Evolutionary conservation across 2,113 vertebrate genomes (phyloP).

Genomic region (Triplophysa rosa): DNA sequence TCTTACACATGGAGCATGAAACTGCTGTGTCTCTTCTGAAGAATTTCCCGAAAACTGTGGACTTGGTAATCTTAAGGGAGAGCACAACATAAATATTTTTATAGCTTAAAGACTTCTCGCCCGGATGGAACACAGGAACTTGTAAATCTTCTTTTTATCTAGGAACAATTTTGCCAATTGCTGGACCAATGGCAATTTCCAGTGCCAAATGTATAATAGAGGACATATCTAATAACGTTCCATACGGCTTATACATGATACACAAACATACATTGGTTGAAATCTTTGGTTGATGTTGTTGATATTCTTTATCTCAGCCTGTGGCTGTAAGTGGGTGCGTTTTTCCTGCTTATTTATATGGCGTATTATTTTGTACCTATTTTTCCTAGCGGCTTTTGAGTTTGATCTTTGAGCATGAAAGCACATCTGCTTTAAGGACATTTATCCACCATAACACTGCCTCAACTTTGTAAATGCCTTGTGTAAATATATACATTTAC

Average conservation of each 20-base stretch:
- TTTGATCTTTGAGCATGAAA: slow-evolving; percentile 79
- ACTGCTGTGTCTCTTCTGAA: slow-evolving; percentile 97
- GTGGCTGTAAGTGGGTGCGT: slow-evolving; percentile 84
- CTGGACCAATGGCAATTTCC: slow-evolving; percentile 99
- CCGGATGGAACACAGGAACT: slow-evolving; percentile 64
- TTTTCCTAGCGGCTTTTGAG: slow-evolving; percentile 82
- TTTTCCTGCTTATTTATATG: slow-evolving; percentile 72
- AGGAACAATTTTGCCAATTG: slow-evolving; percentile 95
- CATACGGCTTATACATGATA: slow-evolving; percentile 57
- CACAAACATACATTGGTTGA: slow-evolving; percentile 67
- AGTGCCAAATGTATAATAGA: slow-evolving; percentile 97
- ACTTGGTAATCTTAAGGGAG: slow-evolving; percentile 98
- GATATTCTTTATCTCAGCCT: slow-evolving; percentile 81
- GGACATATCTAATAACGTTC: slow-evolving; percentile 80
- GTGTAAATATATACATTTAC: slow-evolving; percentile 71
- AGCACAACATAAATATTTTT: slow-evolving; percentile 93
- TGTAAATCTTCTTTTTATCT: slow-evolving; percentile 71
- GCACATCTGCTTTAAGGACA: slow-evolving; percentile 80
- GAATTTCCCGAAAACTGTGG: slow-evolving; percentile 98
- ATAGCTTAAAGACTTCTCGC: slow-evolving; percentile 55
- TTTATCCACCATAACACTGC: slow-evolving; percentile 87
- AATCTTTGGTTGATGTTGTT: slow-evolving; percentile 78
- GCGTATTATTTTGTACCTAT: slow-evolving; percentile 66
- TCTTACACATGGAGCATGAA: slow-evolving; percentile 99
- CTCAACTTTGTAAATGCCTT: slow-evolving; percentile 88